Evolutionary conservation across 2,888 invertebrate genomes (phyloP), one percentile per base, ranked within the genome.

Genomic region (Tinea semifulvella): DNA sequence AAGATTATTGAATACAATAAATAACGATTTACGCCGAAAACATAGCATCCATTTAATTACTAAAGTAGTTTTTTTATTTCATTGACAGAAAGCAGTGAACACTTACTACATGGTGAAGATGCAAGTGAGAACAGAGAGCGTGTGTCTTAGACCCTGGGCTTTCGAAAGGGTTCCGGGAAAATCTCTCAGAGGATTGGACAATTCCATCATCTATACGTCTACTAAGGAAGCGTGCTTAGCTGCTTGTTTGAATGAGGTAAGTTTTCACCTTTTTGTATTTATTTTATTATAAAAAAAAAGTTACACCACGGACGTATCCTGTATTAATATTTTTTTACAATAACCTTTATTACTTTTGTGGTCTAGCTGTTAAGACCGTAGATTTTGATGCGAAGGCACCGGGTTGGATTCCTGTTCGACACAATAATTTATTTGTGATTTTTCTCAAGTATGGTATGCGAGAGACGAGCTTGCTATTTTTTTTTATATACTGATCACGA

Each of bases 81-180:
- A 51, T 35, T 53, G 50, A 7, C 84, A 87, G 70, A 84, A 91
- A 47, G 90, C 94, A 16, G 92, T 92, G 58, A 95, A 94, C 70
- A 92, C 94, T 82, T 96, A 96, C 73, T 96, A 96, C 83, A 94
- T 96, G 94, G 93, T 94, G 60, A 96, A 96, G 74, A 81, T 96
- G 58, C 90, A 91, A 77, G 86, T 96, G 56, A 83, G 94, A 68
- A 92, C 94, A 53, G 96, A 96, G 65, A 94, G 94, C 65, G 92
- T 96, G 3, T 96, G 96, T 65, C 82, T 92, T 53, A 84, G 96
- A 49, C 94, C 95, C 25, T 96, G 96, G 96, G 86, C 94, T 28
- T 96, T 96, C 70, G 96, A 96, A 71, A 84, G 96, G 39, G 92
- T 96, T 31, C 95, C 96, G 2, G 95, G 95, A 68, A 94, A 94